Conservation (phyloP, 2,888 invertebrate genomes). For the Nowickia ferox region DNA sequence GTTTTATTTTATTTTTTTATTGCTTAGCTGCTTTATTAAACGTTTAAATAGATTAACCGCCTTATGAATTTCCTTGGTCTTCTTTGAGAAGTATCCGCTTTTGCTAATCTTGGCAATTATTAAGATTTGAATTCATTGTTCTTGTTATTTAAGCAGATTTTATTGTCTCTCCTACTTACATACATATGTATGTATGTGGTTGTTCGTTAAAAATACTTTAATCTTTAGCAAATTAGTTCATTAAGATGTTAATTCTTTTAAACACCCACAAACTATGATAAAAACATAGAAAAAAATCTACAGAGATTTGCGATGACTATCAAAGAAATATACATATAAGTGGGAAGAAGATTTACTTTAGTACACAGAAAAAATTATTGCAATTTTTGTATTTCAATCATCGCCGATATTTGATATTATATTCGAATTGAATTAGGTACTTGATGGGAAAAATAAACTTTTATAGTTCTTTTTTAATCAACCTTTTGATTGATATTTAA, state of each 20-base stretch:
- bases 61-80: slow-evolving; percentile 77
- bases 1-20: slow-evolving; percentile 54
- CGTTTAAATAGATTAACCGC: slow-evolving; percentile 84
- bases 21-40: slow-evolving; percentile 75
- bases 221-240: slow-evolving; percentile 83
- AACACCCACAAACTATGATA: slow-evolving; percentile 81
- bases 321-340: not conserved
- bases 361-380: not conserved
- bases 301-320: not conserved
- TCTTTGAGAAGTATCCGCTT: slow-evolving; percentile 62
- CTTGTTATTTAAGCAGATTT: slow-evolving; percentile 33
- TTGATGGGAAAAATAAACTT: too few relatives aligned
- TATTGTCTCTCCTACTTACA: slow-evolving; percentile 38
- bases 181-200: not conserved
- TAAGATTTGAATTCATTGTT: slow-evolving; percentile 23
- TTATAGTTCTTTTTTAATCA: too few relatives aligned
- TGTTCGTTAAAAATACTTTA: slow-evolving; percentile 75
- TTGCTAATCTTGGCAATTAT: slow-evolving; percentile 58
- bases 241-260: slow-evolving; percentile 83
- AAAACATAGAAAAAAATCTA: not conserved
- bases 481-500: too few relatives aligned
- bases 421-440: not conserved
- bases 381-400: not conserved
- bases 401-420: not conserved
- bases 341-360: not conserved